phyloP scores from a whole-genome alignment of 2,888 invertebrate species.

The Drosophila suboccidentalis region DNA sequence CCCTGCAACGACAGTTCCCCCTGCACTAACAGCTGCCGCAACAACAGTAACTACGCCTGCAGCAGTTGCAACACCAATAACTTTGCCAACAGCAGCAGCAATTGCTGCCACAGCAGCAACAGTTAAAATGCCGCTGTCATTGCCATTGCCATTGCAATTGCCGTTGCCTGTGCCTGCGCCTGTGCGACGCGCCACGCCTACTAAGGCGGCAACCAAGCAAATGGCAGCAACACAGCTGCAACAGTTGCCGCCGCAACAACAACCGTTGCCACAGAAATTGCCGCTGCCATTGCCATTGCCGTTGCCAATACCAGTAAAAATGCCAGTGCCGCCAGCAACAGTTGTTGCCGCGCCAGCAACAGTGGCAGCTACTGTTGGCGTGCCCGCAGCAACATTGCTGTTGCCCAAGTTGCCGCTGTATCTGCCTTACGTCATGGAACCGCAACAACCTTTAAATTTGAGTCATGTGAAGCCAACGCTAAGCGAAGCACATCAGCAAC shows the following conservation, averaged over 20 bases:
- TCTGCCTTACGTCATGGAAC: constrained; percentile 65
- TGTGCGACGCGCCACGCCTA: constrained; percentile 51
- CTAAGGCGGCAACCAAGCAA: constrained; percentile 70
- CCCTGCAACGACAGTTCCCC: background rate
- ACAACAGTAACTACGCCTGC: constrained; percentile 1
- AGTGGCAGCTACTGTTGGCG: constrained; percentile 4
- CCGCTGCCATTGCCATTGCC: constrained; percentile 15
- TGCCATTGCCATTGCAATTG: constrained; percentile 2
- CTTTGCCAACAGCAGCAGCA: constrained; percentile 1
- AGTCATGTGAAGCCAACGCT: constrained; percentile 53
- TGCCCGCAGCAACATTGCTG: constrained; percentile 37
- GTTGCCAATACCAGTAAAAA: constrained; percentile 6
- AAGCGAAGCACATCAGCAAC: constrained; percentile 24
- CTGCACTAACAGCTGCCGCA: background rate
- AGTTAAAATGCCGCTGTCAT: background rate
- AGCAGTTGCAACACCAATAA: background rate
- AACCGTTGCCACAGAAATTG: constrained; percentile 12
- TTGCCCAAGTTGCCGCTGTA: constrained; percentile 69
- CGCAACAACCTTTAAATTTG: constrained; percentile 73
- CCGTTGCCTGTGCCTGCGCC: constrained; percentile 8
- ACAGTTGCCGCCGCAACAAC: constrained; percentile 23
- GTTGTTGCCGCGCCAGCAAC: constrained; percentile 8
- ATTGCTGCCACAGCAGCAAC: constrained; percentile 7
- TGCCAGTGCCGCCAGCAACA: constrained; percentile 8
- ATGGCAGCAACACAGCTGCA: constrained; percentile 40